Evolutionary conservation across 2,797 vertebrate genomes (phyloP).

Genomic region (Loriculus beryllinus): DNA sequence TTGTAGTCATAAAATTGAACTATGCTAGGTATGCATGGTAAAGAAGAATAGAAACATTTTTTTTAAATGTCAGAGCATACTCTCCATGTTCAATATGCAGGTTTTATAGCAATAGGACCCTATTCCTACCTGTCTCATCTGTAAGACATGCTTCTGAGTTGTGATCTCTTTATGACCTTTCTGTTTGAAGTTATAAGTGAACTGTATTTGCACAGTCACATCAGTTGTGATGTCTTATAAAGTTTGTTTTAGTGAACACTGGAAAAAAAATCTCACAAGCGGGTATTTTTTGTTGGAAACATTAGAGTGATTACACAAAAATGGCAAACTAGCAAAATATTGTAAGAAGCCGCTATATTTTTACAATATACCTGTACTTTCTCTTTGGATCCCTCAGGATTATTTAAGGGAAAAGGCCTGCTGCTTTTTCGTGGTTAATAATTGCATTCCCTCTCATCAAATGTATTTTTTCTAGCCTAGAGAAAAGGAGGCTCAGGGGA

Average conservation of each 20-base stretch:
- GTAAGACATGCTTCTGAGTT: not conserved
- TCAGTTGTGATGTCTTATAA: not conserved
- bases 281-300: not conserved
- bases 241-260: not conserved
- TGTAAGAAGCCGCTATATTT: not conserved
- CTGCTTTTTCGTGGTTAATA: not conserved
- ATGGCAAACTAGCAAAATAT: not conserved
- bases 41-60: conserved; percentile 3
- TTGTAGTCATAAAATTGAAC: not conserved
- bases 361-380: not conserved
- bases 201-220: not conserved
- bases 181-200: not conserved
- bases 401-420: not conserved
- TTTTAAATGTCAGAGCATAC: not conserved
- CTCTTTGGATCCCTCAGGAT: not conserved
- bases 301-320: not conserved
- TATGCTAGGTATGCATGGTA: not conserved
- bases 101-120: not conserved
- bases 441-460: not conserved
- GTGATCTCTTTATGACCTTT: not conserved
- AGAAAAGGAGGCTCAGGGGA: not conserved
- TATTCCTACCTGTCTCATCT: not conserved
- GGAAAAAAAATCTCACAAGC: not conserved
- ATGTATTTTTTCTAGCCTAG: not conserved
- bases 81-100: not conserved